Conservation (phyloP, 2,797 vertebrate genomes). For the Hippocampus kuda region DNA sequence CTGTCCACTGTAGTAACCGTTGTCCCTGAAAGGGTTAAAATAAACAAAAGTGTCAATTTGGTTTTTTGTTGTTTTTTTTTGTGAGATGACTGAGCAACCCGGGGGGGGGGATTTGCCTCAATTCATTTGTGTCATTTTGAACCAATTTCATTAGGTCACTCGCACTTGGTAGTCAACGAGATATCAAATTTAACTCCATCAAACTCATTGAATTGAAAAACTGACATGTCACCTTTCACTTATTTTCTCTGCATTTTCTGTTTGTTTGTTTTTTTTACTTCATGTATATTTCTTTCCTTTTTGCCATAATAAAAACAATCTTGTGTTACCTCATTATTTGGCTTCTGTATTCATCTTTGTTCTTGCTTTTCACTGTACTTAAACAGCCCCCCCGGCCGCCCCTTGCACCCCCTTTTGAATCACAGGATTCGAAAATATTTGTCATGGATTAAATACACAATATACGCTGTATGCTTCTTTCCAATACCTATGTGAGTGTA, state of each 20-base stretch:
- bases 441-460: neutral
- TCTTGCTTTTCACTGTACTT: neutral
- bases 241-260: conserved; percentile 14
- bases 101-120: neutral
- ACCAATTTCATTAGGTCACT: no score
- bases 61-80: neutral
- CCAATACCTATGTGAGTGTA: neutral
- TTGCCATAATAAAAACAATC: neutral
- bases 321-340: neutral
- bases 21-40: neutral
- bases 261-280: neutral
- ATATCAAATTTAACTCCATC: no score
- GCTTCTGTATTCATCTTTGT: neutral
- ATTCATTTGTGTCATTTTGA: neutral
- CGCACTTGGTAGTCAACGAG: no score
- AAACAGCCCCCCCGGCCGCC: no score
- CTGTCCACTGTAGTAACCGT: no score
- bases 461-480: neutral
- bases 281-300: neutral
- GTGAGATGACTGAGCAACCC: neutral
- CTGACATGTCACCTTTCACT: neutral
- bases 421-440: neutral
- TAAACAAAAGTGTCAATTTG: neutral
- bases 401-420: neutral
- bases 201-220: neutral